Base-by-base conservation (phyloP, 2,113 vertebrate species). In the Peromyscus californicus region DNA sequence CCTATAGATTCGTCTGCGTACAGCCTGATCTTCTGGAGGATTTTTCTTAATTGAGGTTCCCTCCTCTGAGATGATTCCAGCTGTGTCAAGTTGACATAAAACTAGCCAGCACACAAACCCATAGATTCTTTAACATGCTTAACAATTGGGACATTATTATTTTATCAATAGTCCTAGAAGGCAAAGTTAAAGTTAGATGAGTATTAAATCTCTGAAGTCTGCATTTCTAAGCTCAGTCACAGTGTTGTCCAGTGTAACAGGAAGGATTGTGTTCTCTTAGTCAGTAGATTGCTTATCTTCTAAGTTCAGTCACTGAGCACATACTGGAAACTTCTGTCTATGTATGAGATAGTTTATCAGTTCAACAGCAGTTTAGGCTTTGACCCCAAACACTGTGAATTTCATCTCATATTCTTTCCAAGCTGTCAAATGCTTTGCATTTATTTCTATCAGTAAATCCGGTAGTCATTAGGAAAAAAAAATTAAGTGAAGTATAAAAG, bases 171-270 rank as follows among this genome's bases (percentile, higher is more conserved):
- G 79, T 76, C 21, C 54, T 88, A 80, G 39, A 90, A 13, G 42
- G 36, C 63, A 97, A 92, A 90, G 3, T 67, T 51, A 89, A 93
- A 92, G 75, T 95, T 93, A 82, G 84, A 42, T 82, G 6, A 72
- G 8, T 69, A 86, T 15, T 57, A 89, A 86, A 54, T 59, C 54
- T n/a, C 69, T 29, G 8, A 95, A 88, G 7, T 89, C 39, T 57
- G 10, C 0, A 76, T 75, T 90, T 11, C 78, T 87, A 54, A 72
- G 76, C 33, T 88, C 31, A 87, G 39, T 57, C 36, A 88, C 31
- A 94, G 8, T n/a, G 11, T 59, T 48, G 3, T 76, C 0, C 1
- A 72, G 0, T 80, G 59, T 90, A 69, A 67, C 88, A 85, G 65
- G 76, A 67, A 85, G 3, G 36, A 87, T 91, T 75, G 89, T 39